Evolutionary conservation across 1,140 invertebrate species (phyloP).

Genomic region (Matsumurasca onukii): DNA sequence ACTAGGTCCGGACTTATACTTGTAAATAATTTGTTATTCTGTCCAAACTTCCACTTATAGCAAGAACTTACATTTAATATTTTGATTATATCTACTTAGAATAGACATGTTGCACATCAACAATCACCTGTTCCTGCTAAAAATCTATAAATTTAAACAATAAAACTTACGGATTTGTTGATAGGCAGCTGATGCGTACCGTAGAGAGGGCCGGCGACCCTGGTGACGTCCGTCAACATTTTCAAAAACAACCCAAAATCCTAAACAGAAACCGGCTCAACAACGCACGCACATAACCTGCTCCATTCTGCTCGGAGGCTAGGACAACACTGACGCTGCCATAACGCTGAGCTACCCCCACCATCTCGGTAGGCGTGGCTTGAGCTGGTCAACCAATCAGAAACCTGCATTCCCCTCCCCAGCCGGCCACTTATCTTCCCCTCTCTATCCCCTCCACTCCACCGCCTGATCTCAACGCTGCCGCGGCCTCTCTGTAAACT

Average conservation of each 20-base stretch:
- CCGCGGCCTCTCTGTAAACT: too few relatives aligned
- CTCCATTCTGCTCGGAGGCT: conserved; percentile 6
- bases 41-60: too few relatives aligned
- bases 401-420: background rate
- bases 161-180: conserved; percentile 33
- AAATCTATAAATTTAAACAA: too few relatives aligned
- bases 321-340: conserved; percentile 17
- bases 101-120: too few relatives aligned
- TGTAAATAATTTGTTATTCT: too few relatives aligned
- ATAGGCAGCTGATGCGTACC: conserved; percentile 32
- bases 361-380: conserved; percentile 2
- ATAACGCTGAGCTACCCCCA: conserved; percentile 6
- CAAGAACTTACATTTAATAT: too few relatives aligned
- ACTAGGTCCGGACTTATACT: too few relatives aligned
- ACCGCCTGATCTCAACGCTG: too few relatives aligned
- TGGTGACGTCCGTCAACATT: conserved; percentile 33
- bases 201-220: conserved; percentile 29
- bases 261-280: background rate
- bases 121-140: too few relatives aligned
- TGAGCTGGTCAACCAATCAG: background rate
- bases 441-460: background rate
- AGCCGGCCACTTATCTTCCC: conserved; percentile 17
- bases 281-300: conserved; percentile 13
- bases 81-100: too few relatives aligned
- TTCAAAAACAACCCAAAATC: conserved; percentile 17